Evolutionary conservation across 2,888 invertebrate genomes (phyloP).

Genomic region (Mactromeris polynyma): DNA sequence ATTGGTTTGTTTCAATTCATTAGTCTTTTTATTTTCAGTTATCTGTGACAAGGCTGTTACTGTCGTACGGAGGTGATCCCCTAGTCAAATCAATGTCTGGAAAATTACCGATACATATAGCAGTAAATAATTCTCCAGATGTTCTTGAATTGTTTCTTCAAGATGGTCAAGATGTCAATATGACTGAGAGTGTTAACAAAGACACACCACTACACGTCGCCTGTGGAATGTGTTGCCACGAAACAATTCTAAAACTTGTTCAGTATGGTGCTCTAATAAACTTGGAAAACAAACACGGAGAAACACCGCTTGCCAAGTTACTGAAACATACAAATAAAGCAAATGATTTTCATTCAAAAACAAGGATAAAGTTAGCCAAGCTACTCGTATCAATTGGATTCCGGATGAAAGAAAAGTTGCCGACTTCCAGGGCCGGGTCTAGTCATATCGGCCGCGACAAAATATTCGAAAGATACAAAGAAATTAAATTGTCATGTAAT

Average conservation of each 20-base stretch:
- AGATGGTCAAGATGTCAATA: conserved; percentile 75
- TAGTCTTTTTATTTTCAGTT: neutral
- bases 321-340: conserved; percentile 67
- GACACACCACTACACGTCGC: conserved; percentile 78
- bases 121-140: conserved; percentile 65
- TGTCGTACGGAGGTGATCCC: conserved; percentile 59
- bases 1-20: neutral
- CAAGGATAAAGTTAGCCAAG: conserved; percentile 68
- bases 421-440: neutral
- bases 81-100: conserved; percentile 62
- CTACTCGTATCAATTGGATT: conserved; percentile 72
- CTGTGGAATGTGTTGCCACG: conserved; percentile 65
- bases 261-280: conserved; percentile 74
- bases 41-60: conserved; percentile 27
- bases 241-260: conserved; percentile 67
- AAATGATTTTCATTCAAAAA: conserved; percentile 72
- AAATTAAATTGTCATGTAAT: conserved; percentile 45
- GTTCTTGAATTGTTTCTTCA: conserved; percentile 63
- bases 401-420: conserved; percentile 26
- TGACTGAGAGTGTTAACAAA: conserved; percentile 67
- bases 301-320: conserved; percentile 75
- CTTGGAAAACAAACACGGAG: conserved; percentile 65
- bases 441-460: conserved; percentile 59
- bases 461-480: conserved; percentile 56
- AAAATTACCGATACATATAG: conserved; percentile 73